Conservation (phyloP, 2,797 vertebrate species). For the Parauchenoglanis ngamensis region DNA sequence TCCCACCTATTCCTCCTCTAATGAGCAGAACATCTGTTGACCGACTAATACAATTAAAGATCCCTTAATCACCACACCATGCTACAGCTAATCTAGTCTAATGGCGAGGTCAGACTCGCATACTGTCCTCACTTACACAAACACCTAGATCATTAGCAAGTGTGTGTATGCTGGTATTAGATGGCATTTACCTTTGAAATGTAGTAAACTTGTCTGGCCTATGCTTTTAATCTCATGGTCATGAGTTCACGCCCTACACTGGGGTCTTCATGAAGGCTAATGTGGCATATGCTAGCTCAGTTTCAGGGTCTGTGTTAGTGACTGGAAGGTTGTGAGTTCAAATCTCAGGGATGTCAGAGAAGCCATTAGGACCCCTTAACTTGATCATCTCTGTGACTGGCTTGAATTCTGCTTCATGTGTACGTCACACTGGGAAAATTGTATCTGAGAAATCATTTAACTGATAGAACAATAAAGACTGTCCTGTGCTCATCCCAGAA, state of each 20-base stretch:
- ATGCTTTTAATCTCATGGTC: background rate
- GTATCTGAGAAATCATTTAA: background rate
- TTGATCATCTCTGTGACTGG: background rate
- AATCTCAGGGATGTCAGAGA: background rate
- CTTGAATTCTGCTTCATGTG: background rate
- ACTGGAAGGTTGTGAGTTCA: background rate
- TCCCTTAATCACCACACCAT: slow-evolving; percentile 53
- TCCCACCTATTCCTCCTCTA: slow-evolving; percentile 52
- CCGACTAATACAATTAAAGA: slow-evolving; percentile 57
- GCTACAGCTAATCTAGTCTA: slow-evolving; percentile 46
- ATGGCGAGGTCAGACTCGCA: slow-evolving; percentile 43
- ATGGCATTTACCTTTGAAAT: background rate
- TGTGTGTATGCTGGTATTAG: slow-evolving; percentile 38
- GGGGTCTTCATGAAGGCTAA: background rate
- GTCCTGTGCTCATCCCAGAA: background rate
- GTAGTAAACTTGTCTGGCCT: background rate
- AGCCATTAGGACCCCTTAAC: background rate
- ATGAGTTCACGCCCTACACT: background rate
- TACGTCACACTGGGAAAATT: background rate
- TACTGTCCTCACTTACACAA: slow-evolving; percentile 33
- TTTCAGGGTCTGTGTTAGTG: background rate
- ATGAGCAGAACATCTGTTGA: slow-evolving; percentile 59
- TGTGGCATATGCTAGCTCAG: background rate
- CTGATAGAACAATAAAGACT: background rate
- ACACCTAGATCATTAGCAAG: slow-evolving; percentile 23